Conservation (phyloP, 37 sponge, comb jelly and placozoan genomes). For the Haliclona indistincta region DNA sequence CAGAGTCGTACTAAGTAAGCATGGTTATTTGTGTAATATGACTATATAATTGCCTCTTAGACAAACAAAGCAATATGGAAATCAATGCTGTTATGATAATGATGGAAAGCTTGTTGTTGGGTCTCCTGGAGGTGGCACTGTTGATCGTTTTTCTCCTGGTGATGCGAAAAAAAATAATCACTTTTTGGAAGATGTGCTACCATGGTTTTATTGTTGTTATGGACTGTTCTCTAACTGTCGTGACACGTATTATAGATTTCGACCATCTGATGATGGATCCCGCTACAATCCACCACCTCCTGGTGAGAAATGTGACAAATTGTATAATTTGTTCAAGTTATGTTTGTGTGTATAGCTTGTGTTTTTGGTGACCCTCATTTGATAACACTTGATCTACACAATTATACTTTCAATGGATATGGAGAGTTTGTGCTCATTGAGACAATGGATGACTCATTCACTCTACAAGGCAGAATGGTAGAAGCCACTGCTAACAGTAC, state of each 20-base stretch:
- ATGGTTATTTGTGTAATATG: too few species aligned
- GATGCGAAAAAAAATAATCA: background rate
- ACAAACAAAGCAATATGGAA: too few species aligned
- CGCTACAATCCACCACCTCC: too few species aligned
- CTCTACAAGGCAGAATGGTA: constrained; percentile 40
- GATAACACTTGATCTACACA: constrained; percentile 34
- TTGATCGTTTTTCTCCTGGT: background rate
- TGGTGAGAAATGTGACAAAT: background rate
- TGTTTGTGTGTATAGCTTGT: background rate
- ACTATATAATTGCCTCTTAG: too few species aligned
- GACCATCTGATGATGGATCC: background rate
- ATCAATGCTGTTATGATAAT: constrained; percentile 12
- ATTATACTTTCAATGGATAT: constrained; percentile 54
- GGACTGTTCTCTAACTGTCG: background rate
- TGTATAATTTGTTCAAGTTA: constrained; percentile 3
- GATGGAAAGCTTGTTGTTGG: background rate
- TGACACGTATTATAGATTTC: background rate
- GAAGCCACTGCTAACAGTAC: background rate
- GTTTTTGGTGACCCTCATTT: constrained; percentile 46
- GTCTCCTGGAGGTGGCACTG: background rate
- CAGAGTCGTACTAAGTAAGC: too few species aligned
- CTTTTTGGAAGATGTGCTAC: background rate
- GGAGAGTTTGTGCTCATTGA: constrained; percentile 41
- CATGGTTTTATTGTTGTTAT: background rate
- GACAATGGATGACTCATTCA: constrained; percentile 16